Base-by-base conservation (phyloP, 2,797 vertebrate genomes). In the Chrysocyon brachyurus region DNA sequence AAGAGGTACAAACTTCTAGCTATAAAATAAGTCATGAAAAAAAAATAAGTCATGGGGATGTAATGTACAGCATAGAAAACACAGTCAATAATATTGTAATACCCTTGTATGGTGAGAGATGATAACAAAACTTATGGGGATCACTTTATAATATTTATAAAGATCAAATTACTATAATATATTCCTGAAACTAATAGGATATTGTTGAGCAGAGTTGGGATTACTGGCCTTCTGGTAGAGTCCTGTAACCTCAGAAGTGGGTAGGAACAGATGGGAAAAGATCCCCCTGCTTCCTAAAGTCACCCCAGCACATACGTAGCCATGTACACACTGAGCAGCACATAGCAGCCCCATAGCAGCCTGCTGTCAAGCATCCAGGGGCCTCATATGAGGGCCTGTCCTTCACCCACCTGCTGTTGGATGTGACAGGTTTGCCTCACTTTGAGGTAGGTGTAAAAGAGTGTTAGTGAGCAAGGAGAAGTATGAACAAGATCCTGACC, bases 211-310 rank as follows among this genome's bases (percentile, higher is more conserved):
- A 78, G 31, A 82, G 12, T 22, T 22, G 28, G 57, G 57, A 57
- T 10, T 73, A 22, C 77, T 59, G 22, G 21, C 21, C 16, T 49
- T 36, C 17, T 57, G 24, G 4, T 15, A 77, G 82, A 66, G 82
- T 46, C 21, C 2, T 49, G 36, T 7, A 57, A n/a, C 36, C 6
- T 17, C n/a, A 4, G 12, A 36, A 31, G 9, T 49, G 36, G 9
- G 14, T 31, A 2, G 12, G 8, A 16, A 28, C 7, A 3, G 4
- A 0, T 2, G 2, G 15, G 40, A 14, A 14, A 16, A 36, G 33
- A 61, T 22, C 5, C 8, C 28, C 3, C 33, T 12, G 2, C 33
- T 56, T 10, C 8, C 24, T 0, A 28, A 54, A 40, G 7, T 63
- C 9, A n/a, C n/a, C 31, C 19, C 19, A 73, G n/a, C n/a, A 82